Base-by-base conservation (phyloP, 2,113 vertebrate species). In the Egretta garzetta region DNA sequence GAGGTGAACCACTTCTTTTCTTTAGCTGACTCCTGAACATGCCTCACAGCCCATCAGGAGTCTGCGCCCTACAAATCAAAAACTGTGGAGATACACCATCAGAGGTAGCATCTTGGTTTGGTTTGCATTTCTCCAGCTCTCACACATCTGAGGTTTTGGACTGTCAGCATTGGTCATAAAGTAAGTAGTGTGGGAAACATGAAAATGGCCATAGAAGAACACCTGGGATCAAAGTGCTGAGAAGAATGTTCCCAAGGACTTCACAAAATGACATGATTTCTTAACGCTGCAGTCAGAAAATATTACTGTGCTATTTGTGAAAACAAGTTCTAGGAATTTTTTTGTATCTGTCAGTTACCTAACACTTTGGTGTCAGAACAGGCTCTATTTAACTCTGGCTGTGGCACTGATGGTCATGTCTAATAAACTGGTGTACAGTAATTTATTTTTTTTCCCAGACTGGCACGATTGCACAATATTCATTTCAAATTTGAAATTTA, bases 401-500 rank as follows among this genome's bases (percentile, higher is more conserved):
- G 63, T 73, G 58, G 49, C 10, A 74, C 23, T 73, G 55, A 35
- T 76, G 17, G 45, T 37, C 56, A 10, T 18, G 12, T 62, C 45
- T 77, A 84, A 92, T 26, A 76, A 68, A 67, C 4, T 39, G 3
- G 7, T 52, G 4, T 58, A 23, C 12, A 77, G 21, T 43, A 41
- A 73, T 83, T 79, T 76, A 19, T 28, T 47, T n/a, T 73, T 43
- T 53, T 10, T 12, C 0, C 35, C n/a, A 12, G 12, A 28, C 63
- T 86, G 77, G 62, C 58, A 82, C 0, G 1, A 50, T 6, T 60
- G 15, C 55, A 64, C 45, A 80, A 76, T 56, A 92, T 77, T 93
- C 37, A 88, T 90, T 96, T 95, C 28, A 82, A 72, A 94, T 89
- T 83, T 93, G 63, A 91, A 96, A 93, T 73, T 26, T 70, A 94